phyloP scores from a whole-genome alignment of 2,888 invertebrate genomes.

The Boloria selene region DNA sequence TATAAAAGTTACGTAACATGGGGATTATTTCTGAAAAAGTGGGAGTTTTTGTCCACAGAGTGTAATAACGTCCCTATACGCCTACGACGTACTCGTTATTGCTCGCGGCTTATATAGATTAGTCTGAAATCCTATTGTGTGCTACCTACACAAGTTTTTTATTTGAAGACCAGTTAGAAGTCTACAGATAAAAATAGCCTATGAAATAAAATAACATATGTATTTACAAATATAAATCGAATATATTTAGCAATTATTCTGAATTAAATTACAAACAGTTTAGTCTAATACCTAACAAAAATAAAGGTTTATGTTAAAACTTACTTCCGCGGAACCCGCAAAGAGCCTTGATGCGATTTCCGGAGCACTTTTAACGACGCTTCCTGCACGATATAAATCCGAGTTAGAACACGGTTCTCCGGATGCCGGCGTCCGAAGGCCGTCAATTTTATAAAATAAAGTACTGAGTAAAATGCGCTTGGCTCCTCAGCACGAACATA shows the following conservation, averaged over 20 bases:
- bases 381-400: conserved; percentile 71
- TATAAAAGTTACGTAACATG: too few relatives aligned
- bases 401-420: conserved; percentile 58
- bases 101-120: too few relatives aligned
- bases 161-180: too few relatives aligned
- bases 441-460: conserved; percentile 42
- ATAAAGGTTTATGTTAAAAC: conserved; percentile 15
- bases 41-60: too few relatives aligned
- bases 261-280: neutral
- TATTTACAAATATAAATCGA: neutral
- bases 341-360: conserved; percentile 71
- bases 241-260: too few relatives aligned
- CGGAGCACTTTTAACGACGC: conserved; percentile 68
- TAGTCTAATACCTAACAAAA: neutral
- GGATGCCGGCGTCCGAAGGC: conserved; percentile 51
- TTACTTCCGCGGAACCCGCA: conserved; percentile 24
- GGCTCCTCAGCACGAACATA: conserved; percentile 33
- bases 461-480: conserved; percentile 37
- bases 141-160: too few relatives aligned
- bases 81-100: too few relatives aligned
- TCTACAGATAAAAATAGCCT: too few relatives aligned
- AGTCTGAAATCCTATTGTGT: too few relatives aligned
- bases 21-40: too few relatives aligned
- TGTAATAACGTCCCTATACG: too few relatives aligned
- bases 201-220: too few relatives aligned